phyloP scores from a whole-genome alignment of 2,797 vertebrate genomes.

The Triplophysa bombifrons region DNA sequence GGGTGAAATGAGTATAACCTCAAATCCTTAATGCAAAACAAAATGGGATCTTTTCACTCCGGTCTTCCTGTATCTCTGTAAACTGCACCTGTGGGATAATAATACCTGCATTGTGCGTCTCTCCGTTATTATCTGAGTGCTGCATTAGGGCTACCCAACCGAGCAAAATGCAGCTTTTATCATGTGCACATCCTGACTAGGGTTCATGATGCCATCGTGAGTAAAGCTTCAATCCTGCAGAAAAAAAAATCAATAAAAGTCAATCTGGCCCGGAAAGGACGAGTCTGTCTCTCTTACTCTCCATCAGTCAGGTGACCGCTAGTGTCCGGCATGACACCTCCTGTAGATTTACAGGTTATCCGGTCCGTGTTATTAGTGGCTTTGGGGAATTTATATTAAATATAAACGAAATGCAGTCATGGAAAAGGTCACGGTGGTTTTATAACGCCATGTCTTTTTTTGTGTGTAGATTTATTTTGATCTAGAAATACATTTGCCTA shows the following conservation, averaged over 20 bases:
- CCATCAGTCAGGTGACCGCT: background rate
- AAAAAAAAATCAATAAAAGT: conserved; percentile 49
- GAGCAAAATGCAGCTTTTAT: background rate
- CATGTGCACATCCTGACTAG: background rate
- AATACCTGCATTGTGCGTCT: background rate
- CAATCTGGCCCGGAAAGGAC: conserved; percentile 25
- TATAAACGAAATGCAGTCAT: conserved; percentile 37
- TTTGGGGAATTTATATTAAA: conserved; percentile 38
- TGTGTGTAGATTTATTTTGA: background rate
- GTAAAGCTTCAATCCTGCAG: conserved; percentile 22
- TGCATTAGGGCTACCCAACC: background rate
- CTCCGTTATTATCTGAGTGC: background rate
- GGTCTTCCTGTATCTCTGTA: background rate
- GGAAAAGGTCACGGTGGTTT: conserved; percentile 22
- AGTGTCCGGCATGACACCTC: background rate
- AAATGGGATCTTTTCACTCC: background rate
- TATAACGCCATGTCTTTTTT: background rate
- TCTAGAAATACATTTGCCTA: background rate
- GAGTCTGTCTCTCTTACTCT: conserved; percentile 28
- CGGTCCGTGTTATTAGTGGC: background rate
- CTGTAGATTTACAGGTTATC: conserved; percentile 29
- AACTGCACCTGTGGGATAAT: background rate
- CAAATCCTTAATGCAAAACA: background rate
- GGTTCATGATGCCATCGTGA: conserved; percentile 29
- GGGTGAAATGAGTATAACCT: too few relatives aligned